phyloP scores from a whole-genome alignment of 2,888 invertebrate species.

The Priocnemis perturbator region DNA sequence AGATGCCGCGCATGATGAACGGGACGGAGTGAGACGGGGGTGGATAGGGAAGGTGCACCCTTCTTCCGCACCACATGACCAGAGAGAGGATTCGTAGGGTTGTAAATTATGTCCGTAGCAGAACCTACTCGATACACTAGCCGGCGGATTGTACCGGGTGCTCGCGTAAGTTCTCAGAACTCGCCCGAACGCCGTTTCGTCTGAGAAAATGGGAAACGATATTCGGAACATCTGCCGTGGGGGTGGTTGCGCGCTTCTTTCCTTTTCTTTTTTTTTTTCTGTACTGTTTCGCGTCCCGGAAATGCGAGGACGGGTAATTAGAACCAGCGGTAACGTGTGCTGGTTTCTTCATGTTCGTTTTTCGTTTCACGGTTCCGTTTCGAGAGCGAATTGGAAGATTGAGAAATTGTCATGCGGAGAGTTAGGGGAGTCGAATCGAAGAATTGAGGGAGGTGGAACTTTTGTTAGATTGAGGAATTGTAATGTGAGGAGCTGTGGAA shows the following conservation, averaged over 20 bases:
- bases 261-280: no score
- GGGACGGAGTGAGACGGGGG: not conserved
- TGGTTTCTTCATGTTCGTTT: no score
- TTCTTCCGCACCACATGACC: slow-evolving; percentile 25
- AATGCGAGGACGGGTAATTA: not conserved
- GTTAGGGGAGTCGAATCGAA: not conserved
- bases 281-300: not conserved
- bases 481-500: no score
- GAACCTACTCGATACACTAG: slow-evolving; percentile 58
- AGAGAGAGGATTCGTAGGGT: slow-evolving; percentile 41
- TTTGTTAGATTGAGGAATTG: not conserved
- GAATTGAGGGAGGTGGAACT: no score
- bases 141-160: slow-evolving; percentile 33
- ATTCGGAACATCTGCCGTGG: not conserved
- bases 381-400: not conserved
- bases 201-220: not conserved
- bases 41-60: slow-evolving; percentile 9
- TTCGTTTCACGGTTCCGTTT: no score
- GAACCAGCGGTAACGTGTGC: no score
- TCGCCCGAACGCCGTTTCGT: not conserved
- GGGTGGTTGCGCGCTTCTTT: no score
- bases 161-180: slow-evolving; percentile 11
- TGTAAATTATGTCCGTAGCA: slow-evolving; percentile 66
- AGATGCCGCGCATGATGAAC: no score
- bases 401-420: not conserved